Evolutionary conservation across 2,113 vertebrate genomes (phyloP).

Genomic region (Danionella cerebrum): DNA sequence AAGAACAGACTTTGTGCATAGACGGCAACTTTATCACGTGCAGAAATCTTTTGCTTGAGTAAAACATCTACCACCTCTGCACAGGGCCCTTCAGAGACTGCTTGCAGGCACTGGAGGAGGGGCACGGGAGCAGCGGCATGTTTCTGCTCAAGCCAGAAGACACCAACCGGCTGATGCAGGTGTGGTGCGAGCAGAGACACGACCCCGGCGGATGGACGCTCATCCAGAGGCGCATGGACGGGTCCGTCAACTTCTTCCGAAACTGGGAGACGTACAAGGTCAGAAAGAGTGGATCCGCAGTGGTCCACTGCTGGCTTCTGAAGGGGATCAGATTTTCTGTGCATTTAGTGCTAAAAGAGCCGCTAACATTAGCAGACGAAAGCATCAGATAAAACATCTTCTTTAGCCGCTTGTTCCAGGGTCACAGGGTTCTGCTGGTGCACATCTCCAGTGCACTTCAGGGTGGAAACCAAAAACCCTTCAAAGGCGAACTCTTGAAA

Average conservation of each 20-base stretch:
- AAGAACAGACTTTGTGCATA: too few species aligned
- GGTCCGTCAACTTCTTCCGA: conserved; percentile 82
- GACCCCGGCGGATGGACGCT: conserved; percentile 83
- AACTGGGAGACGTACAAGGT: conserved; percentile 89
- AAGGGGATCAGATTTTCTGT: too few species aligned
- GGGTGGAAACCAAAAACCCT: too few species aligned
- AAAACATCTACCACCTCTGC: neutral
- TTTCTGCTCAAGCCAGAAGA: conserved; percentile 79
- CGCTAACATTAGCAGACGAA: too few species aligned
- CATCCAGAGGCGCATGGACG: conserved; percentile 76
- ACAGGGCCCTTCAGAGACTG: conserved; percentile 81
- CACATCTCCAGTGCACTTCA: too few species aligned
- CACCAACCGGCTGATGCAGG: conserved; percentile 78
- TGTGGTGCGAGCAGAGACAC: conserved; percentile 80
- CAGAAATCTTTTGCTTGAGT: neutral
- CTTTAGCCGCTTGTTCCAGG: too few species aligned
- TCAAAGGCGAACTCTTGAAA: too few species aligned
- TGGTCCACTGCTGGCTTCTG: too few species aligned
- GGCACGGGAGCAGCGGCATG: conserved; percentile 72
- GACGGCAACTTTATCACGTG: too few species aligned
- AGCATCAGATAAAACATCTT: too few species aligned
- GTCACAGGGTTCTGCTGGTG: too few species aligned
- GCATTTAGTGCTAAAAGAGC: too few species aligned
- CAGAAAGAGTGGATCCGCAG: conserved; percentile 8
- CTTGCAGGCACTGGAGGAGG: conserved; percentile 74